These are phyloP conservation scores for Rapana venosa DNA, from an alignment of 2,888 invertebrate species.

Conservation along the genomic window DNA sequence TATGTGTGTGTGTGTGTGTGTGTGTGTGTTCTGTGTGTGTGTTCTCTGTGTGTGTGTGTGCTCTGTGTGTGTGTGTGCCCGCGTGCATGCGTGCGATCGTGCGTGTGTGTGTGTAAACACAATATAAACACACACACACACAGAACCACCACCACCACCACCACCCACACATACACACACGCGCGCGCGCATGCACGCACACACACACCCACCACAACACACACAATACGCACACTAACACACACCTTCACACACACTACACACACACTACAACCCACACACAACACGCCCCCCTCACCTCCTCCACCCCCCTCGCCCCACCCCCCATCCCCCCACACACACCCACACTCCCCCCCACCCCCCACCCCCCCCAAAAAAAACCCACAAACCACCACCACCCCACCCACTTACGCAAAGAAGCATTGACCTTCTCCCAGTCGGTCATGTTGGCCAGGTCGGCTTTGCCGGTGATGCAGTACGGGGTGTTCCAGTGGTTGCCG, in stretches of 20 bases:
- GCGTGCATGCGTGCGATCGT: too few species aligned
- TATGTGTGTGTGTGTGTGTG: too few species aligned
- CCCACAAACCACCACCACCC: too few species aligned
- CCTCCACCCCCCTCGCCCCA: background rate
- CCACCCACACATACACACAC: background rate
- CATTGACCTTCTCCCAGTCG: conserved; percentile 46
- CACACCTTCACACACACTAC: background rate
- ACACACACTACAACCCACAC: background rate
- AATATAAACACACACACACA: too few species aligned
- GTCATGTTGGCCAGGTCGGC: conserved; percentile 42
- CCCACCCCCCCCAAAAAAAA: background rate
- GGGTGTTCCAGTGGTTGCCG: conserved; percentile 72
- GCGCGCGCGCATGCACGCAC: background rate
- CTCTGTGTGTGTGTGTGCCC: too few species aligned
- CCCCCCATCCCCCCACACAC: background rate
- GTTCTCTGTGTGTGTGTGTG: too few species aligned
- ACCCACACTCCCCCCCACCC: background rate
- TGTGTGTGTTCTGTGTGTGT: too few species aligned
- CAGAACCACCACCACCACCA: too few species aligned
- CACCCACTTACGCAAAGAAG: conserved; percentile 49
- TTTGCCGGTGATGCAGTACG: conserved; percentile 41
- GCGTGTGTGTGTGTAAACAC: too few species aligned
- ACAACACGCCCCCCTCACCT: background rate
- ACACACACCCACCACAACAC: background rate
- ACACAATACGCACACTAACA: conserved; percentile 1